phyloP scores from a whole-genome alignment of 2,113 vertebrate species.

The Verasper variegatus region DNA sequence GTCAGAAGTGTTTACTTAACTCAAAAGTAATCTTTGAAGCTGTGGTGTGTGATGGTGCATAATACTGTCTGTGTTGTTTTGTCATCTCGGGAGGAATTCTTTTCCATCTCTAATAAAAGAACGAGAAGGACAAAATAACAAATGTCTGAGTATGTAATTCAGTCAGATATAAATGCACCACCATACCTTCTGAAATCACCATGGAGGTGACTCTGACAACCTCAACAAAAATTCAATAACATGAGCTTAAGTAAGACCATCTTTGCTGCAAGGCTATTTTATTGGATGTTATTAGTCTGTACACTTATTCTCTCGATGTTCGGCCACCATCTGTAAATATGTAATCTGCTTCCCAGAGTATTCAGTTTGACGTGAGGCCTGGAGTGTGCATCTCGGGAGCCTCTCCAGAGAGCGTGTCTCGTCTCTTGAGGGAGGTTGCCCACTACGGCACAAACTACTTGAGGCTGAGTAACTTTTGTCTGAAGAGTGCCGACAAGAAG shows the following conservation, averaged over 20 bases:
- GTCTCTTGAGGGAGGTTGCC: conserved; percentile 89
- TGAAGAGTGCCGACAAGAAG: conserved; percentile 88
- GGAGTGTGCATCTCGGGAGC: conserved; percentile 93
- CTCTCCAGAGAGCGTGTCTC: conserved; percentile 90
- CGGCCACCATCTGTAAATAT: conserved; percentile 19
- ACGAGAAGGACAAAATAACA: conserved; percentile 45
- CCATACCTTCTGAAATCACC: conserved; percentile 42
- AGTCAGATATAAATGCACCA: conserved; percentile 47
- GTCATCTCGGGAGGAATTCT: conserved; percentile 32
- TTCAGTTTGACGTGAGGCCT: conserved; percentile 88
- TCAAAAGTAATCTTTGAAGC: conserved; percentile 8
- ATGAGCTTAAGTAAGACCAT: conserved; percentile 27
- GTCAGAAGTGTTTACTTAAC: conserved; percentile 28
- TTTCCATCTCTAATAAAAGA: conserved; percentile 59
- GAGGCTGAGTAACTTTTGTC: conserved; percentile 90
- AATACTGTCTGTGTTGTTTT: conserved; percentile 36
- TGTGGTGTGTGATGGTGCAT: conserved; percentile 1
- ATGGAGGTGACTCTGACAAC: conserved; percentile 48
- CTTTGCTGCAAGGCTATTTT: conserved; percentile 42
- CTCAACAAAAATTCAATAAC: conserved; percentile 51
- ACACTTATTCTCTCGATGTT: conserved; percentile 29
- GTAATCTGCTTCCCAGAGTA: conserved; percentile 77
- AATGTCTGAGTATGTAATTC: conserved; percentile 56
- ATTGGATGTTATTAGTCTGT: conserved; percentile 59
- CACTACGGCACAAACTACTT: conserved; percentile 92